Evolutionary conservation across 2,888 invertebrate genomes (phyloP), one percentile per base, ranked within the genome.

Genomic region (Dicranocentrus wangi): DNA sequence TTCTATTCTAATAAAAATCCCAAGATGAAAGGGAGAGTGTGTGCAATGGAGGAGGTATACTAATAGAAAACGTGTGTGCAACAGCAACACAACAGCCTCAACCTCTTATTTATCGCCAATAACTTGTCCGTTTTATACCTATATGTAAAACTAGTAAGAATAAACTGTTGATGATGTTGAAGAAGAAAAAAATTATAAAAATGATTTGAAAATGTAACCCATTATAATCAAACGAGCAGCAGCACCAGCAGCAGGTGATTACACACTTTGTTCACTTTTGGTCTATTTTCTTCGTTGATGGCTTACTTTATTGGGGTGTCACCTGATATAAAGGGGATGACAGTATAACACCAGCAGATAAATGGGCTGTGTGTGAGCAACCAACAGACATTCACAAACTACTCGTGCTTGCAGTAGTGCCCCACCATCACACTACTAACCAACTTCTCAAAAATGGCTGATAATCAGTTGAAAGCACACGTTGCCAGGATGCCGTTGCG

Each of bases 251-350:
- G 55, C 55, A 55, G 55, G 55, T 43, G 42, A 17, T n/a, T n/a
- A n/a, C n/a, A n/a, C 47, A 47, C 15, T 27, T 43, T 55, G 17
- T 43, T 51, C 61, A 61, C 61, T 72, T 51, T 70, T 72, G 58
- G 58, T 61, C 51, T 72, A 61, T 51, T 72, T 72, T 72, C 43
- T 15, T 15, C 8, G 61, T 27, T 58, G 28, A 27, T 25, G 58
- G 39, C 43, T n/a, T 51, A 61, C 47, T 71, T n/a, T 71, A 61
- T 61, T 61, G 71, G 71, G 47, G 58, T 72, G 71, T 72, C 61
- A 72, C 47, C n/a, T 32, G 53, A 28, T 51, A 66, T 70, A 60
- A 28, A 60, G 23, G 43, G 28, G 25, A 51, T 51, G 71, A 72
- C 71, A 72, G 61, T 70, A 8, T 72, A 72, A 27, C 3, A 68